phyloP scores from a whole-genome alignment of 2,797 vertebrate genomes.

The Manis javanica region DNA sequence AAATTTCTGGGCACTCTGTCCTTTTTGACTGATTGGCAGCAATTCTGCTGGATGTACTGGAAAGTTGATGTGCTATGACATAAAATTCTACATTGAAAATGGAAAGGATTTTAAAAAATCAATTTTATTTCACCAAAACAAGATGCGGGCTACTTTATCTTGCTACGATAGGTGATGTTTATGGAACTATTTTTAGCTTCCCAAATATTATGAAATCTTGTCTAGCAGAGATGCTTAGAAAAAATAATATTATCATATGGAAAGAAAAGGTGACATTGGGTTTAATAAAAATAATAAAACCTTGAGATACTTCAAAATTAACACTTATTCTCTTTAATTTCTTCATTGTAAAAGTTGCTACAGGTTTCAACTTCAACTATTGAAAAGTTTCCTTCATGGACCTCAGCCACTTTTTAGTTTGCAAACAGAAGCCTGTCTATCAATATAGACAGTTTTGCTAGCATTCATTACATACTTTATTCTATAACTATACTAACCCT shows the following conservation, averaged over 20 bases:
- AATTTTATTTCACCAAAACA: conserved; percentile 11
- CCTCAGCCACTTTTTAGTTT: conserved; percentile 45
- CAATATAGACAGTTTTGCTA: conserved; percentile 15
- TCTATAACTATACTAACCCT: not conserved
- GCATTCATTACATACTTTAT: conserved; percentile 13
- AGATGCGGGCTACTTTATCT: not conserved
- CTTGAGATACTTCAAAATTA: conserved; percentile 56
- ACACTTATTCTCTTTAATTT: conserved; percentile 52
- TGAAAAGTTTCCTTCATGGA: conserved; percentile 44
- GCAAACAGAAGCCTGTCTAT: conserved; percentile 36
- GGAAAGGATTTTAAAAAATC: not conserved
- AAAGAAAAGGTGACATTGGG: conserved; percentile 45
- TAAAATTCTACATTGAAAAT: not conserved
- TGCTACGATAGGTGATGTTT: not conserved
- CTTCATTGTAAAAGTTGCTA: conserved; percentile 68
- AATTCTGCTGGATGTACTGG: conserved; percentile 20
- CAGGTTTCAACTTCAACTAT: conserved; percentile 20
- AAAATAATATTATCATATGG: conserved; percentile 19
- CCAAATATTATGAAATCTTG: conserved; percentile 31
- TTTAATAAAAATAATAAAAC: conserved; percentile 15
- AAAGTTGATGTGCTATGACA: not conserved
- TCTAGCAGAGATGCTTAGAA: conserved; percentile 25
- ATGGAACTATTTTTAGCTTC: conserved; percentile 13
- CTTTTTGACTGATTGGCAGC: not conserved
- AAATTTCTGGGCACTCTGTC: not conserved